Base-by-base conservation (phyloP, 2,797 vertebrate species). In the Valencia hispanica region DNA sequence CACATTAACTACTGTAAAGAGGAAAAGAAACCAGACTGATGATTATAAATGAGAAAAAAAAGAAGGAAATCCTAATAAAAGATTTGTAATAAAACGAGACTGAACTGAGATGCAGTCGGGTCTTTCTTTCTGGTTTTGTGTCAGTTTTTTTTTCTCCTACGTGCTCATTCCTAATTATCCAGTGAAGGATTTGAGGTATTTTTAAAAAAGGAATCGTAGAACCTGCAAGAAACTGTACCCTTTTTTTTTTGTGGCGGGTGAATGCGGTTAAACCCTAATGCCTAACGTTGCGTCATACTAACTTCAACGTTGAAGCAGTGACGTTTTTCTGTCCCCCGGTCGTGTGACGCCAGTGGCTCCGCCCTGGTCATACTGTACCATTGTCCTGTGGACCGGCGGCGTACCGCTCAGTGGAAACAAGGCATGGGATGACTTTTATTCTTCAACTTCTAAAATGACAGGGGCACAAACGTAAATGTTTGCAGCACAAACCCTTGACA, bases 1-100 rank as follows among this genome's bases (percentile, higher is more conserved):
- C 96, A 97, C 96, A 97, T 96, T 93, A 95, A 96, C 96, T 97
- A 96, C 96, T 97, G 96, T 97, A 96, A 94, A 95, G 91, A 94
- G 85, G 88, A 92, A 91, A 93, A 92, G 82, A 90, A 91, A 87
- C 86, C 80, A 92, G 82, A 92, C 83, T 91, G 91, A 93, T 88
- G 61, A 65, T 36, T 87, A 86, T 90, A 90, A 85, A 87, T 86
- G 86, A 89, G 86, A 79, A 88, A 88, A 93, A 88, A 93, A 78
- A 43, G 30, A 43, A 91, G 90, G 95, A 90, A 94, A 96, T 96
- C 96, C 96, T 95, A 95, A 95, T 95, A 95, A 96, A 95, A 94
- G 91, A 92, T 97, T 97, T 97, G 95, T 97, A 96, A 96, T 94
- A 96, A 94, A 72, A 95, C 76, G 92, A 73, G 83, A 85, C 65